Conservation (phyloP, 23 tunicate species). For the Ascidia mentula region DNA sequence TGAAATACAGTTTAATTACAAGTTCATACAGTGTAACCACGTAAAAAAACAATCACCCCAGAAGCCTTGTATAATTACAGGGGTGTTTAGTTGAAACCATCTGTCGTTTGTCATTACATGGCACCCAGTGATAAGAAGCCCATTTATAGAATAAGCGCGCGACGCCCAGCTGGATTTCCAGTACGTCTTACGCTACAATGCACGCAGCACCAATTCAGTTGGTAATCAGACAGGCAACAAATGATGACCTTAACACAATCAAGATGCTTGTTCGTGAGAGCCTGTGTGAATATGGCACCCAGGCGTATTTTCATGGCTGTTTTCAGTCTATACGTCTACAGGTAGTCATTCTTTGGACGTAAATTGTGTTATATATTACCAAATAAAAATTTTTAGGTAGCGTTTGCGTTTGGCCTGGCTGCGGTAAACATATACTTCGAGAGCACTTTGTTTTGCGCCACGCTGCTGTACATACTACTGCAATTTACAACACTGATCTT, state of each 20-base stretch:
- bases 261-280: background rate
- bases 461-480: background rate
- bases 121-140: background rate
- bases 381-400: background rate
- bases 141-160: no score
- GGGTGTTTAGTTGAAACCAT: no score
- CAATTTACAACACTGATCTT: background rate
- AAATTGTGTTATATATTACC: no score
- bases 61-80: no score
- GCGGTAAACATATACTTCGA: background rate
- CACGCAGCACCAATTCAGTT: no score
- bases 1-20: no score
- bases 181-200: no score
- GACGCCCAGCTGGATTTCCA: no score
- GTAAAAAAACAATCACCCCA: no score
- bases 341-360: background rate
- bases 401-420: background rate
- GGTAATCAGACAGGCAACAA: background rate
- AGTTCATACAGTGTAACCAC: no score
- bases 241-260: background rate
- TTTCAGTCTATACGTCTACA: background rate
- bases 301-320: background rate
- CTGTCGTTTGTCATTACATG: background rate
- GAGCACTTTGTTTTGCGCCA: background rate
- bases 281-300: background rate